phyloP scores from a whole-genome alignment of 2,797 vertebrate genomes.

The Diglossa cyanea region DNA sequence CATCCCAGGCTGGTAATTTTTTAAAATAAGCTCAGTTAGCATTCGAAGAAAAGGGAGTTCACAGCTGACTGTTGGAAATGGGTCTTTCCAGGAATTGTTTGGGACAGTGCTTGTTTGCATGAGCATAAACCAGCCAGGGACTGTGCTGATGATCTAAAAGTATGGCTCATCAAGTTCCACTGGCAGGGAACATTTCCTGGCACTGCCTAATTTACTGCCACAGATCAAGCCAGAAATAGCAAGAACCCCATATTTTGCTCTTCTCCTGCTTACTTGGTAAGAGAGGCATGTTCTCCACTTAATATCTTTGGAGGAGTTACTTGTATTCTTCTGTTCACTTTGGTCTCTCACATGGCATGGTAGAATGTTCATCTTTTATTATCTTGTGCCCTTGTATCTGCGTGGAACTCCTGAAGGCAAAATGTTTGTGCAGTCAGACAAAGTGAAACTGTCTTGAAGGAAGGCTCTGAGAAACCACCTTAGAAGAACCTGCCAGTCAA shows the following conservation, averaged over 20 bases:
- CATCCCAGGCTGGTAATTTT: background rate
- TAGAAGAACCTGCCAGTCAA: background rate
- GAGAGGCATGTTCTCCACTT: background rate
- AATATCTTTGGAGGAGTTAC: background rate
- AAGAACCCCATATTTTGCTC: background rate
- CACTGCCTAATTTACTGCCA: background rate
- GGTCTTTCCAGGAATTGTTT: constrained; percentile 17
- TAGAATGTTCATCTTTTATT: background rate
- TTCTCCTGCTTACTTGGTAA: background rate
- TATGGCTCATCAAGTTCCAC: background rate
- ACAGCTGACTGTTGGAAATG: background rate
- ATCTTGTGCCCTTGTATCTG: background rate
- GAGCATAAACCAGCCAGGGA: background rate
- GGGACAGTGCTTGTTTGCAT: background rate
- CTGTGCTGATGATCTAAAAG: background rate
- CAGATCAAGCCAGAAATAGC: background rate
- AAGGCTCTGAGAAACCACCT: background rate
- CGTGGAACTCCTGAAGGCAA: background rate
- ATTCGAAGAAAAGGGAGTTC: background rate
- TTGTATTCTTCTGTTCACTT: background rate
- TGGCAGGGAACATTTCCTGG: background rate
- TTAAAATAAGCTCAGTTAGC: background rate
- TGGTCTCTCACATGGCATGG: background rate
- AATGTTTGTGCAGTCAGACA: background rate
- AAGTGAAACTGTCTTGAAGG: background rate